Base-by-base conservation (phyloP, 2,888 invertebrate species). In the Syrphus vitripennis region DNA sequence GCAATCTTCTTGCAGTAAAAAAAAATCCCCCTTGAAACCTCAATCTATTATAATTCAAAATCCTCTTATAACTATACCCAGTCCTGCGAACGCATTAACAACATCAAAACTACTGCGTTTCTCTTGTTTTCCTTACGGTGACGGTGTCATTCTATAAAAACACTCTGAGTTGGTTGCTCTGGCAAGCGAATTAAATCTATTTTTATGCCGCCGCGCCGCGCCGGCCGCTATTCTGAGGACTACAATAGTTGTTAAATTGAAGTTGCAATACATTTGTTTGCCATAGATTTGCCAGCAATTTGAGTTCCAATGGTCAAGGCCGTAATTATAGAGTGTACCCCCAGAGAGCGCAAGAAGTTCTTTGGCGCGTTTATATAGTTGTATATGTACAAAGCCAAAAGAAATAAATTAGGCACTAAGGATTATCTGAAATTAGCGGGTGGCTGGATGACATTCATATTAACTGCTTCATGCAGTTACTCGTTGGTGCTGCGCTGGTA, bases 341-440 rank as follows among this genome's bases (percentile, higher is more conserved):
- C 71, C n/a, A 48, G 42, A 48, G 42, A 31, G 45, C 24, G 40
- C 7, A 50, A 10, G 7, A 50, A 26, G 26, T 48, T 31, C n/a
- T 21, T n/a, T n/a, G n/a, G 48, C 29, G 3, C 14, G 1, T 5
- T 4, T 14, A 14, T 29, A 26, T 0, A 59, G 48, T n/a, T n/a
- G 37, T 26, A 16, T n/a, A n/a, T n/a, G 21, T 29, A 50, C 34
- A 72, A 59, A 69, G 42, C 9, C 34, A 67, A 63, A 26, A 31
- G 34, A 67, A 67, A 67, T 67, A 67, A 67, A 67, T 67, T 67
- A 67, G 69, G 37, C 57, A 69, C 61, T 48, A 67, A 37, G 84
- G 76, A 80, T 84, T 84, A 84, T 55, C 76, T 59, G 71, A 80
- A 84, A 84, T 84, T 72, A 80, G 84, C 80, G 84, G 84, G 84